Percentiles rank a stretch among this genome's conserved stretches.
phyloP scores from a whole-genome alignment of 2,888 invertebrate genomes.

The Lobophora halterata region DNA sequence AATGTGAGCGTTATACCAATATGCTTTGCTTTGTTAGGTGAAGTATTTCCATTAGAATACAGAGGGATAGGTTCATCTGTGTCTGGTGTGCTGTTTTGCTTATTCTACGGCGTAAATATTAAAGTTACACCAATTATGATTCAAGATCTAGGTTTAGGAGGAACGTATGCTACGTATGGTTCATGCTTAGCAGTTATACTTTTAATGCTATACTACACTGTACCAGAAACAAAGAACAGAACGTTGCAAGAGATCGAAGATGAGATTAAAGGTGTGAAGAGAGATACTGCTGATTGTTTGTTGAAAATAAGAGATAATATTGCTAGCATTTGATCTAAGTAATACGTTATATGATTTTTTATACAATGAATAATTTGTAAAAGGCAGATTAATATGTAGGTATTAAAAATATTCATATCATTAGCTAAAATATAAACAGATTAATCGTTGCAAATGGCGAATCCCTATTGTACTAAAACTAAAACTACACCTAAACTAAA shows the following conservation, averaged over 20 bases:
- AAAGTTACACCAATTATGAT: slow-evolving; percentile 46
- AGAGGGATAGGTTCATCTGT: slow-evolving; percentile 40
- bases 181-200: slow-evolving; percentile 33
- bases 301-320: slow-evolving; percentile 1
- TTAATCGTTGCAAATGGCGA: too few species aligned
- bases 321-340: too few species aligned
- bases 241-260: slow-evolving; percentile 7
- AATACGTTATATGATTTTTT: too few species aligned
- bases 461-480: too few species aligned
- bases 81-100: slow-evolving; percentile 40
- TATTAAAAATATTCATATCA: too few species aligned
- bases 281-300: slow-evolving; percentile 1
- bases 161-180: slow-evolving; percentile 41
- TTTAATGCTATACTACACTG: slow-evolving; percentile 34
- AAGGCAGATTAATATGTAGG: too few species aligned
- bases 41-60: slow-evolving; percentile 48
- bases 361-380: too few species aligned
- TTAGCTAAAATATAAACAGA: too few species aligned
- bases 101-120: slow-evolving; percentile 37
- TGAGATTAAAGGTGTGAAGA: slow-evolving; percentile 1
- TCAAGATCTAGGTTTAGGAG: slow-evolving; percentile 35
- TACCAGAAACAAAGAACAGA: slow-evolving; percentile 27
- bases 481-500: too few species aligned
- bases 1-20: slow-evolving; percentile 41
- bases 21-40: slow-evolving; percentile 38